Evolutionary conservation across 53 echinoderm and acorn worm genomes (phyloP).

Genomic region (Temnopleurus reevesii): DNA sequence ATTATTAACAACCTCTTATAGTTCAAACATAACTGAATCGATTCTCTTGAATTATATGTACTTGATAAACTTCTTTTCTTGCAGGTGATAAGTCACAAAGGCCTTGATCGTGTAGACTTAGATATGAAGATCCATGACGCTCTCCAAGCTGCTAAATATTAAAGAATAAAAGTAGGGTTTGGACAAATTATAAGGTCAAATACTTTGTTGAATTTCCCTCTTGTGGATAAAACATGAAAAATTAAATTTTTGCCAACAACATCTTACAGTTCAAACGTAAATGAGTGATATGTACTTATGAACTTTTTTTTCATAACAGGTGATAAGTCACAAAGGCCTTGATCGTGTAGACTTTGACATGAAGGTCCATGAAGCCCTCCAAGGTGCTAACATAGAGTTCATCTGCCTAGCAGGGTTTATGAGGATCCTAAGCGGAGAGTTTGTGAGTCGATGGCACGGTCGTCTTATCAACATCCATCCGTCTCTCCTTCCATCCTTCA

Average conservation of each 20-base stretch:
- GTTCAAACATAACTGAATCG: too few relatives aligned
- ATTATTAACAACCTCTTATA: too few relatives aligned
- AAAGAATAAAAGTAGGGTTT: too few relatives aligned
- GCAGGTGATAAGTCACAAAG: constrained; percentile 92
- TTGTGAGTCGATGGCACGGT: constrained; percentile 91
- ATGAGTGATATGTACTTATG: too few relatives aligned
- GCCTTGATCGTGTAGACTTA: constrained; percentile 85
- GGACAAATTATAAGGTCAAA: too few relatives aligned
- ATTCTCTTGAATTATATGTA: too few relatives aligned
- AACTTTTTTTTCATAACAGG: constrained; percentile 53
- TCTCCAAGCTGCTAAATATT: too few relatives aligned
- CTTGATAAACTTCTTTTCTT: too few relatives aligned
- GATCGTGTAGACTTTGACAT: constrained; percentile 92
- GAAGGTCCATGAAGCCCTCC: constrained; percentile 73
- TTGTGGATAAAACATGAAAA: too few relatives aligned
- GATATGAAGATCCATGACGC: constrained; percentile 84
- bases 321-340: constrained; percentile 88
- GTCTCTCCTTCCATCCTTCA: constrained; percentile 94
- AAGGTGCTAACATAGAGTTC: constrained; percentile 74
- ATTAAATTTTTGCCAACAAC: too few relatives aligned
- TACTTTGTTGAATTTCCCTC: too few relatives aligned
- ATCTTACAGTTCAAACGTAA: too few relatives aligned
- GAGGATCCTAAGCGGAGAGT: constrained; percentile 95
- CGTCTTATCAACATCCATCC: constrained; percentile 95
- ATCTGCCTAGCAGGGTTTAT: constrained; percentile 97